phyloP scores from a whole-genome alignment of 2,113 vertebrate genomes.

The Colinus virginianus region DNA sequence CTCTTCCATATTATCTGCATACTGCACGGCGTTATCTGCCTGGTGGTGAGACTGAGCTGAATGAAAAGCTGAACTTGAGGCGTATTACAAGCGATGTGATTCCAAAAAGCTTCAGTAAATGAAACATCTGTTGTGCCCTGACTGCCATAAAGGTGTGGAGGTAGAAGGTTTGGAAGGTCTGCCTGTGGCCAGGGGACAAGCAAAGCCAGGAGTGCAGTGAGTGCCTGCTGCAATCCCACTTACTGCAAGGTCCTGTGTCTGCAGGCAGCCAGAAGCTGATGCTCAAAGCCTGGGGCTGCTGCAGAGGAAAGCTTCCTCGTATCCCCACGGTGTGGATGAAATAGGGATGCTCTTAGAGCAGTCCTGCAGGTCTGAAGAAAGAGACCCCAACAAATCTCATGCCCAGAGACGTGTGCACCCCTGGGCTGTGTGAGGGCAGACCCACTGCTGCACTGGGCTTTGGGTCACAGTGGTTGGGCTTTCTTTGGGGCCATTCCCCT shows the following conservation, averaged over 20 bases:
- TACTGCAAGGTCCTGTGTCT: neutral
- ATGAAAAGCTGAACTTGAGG: fast-evolving
- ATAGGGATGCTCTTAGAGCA: neutral
- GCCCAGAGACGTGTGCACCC: fast-evolving
- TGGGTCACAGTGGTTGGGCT: fast-evolving
- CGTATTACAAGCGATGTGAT: neutral
- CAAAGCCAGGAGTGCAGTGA: neutral
- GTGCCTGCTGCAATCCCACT: neutral
- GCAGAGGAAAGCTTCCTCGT: neutral
- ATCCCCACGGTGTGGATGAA: neutral
- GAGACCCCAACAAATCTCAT: neutral
- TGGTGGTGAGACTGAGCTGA: fast-evolving
- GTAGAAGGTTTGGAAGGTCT: neutral
- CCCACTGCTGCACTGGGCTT: neutral
- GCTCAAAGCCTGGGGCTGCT: neutral
- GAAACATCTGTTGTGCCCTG: neutral
- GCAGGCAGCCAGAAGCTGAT: neutral
- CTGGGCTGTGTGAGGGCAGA: neutral
- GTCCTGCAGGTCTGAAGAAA: no score
- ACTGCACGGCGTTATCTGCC: fast-evolving
- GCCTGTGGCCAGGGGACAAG: neutral
- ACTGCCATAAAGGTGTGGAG: fast-evolving
- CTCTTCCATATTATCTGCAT: neutral
- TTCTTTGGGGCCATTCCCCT: neutral
- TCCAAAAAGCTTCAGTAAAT: neutral